A percentile compares a stretch with the other conserved stretches of the same genome.
Evolutionary conservation across 1,140 invertebrate genomes (phyloP).

Genomic region (Ips typographus): DNA sequence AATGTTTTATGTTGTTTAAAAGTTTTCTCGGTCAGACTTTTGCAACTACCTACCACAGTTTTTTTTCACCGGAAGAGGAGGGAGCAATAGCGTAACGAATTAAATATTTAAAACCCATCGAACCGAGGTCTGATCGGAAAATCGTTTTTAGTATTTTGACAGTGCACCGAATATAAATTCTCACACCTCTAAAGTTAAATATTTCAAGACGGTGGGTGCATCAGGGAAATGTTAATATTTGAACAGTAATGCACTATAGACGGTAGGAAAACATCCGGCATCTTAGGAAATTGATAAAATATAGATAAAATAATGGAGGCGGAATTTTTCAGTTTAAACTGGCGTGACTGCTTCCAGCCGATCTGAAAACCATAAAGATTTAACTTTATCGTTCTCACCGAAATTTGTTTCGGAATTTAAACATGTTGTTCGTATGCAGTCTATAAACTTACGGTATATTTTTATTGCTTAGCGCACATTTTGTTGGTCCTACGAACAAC

Average conservation of each 20-base stretch:
- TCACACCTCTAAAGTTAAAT: slow-evolving; percentile 14
- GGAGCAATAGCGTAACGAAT: no score
- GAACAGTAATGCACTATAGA: slow-evolving; percentile 10
- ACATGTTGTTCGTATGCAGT: no score
- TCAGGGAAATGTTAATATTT: slow-evolving; percentile 15
- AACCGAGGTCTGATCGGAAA: not conserved
- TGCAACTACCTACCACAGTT: no score
- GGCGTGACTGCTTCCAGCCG: no score
- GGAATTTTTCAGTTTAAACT: not conserved
- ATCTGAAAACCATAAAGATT: no score
- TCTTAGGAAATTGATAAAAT: slow-evolving; percentile 21
- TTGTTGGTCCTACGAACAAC: no score
- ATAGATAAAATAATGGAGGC: slow-evolving; percentile 17
- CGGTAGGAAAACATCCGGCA: slow-evolving; percentile 17
- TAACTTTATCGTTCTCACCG: no score
- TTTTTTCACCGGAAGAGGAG: no score
- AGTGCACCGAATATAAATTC: slow-evolving; percentile 11
- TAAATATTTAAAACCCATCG: no score
- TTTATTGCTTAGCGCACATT: no score
- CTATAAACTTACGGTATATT: no score
- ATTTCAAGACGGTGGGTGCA: slow-evolving; percentile 17
- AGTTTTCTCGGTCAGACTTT: not conserved
- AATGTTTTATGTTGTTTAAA: slow-evolving; percentile 20
- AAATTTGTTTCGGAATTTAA: no score
- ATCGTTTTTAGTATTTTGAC: not conserved